phyloP scores from a whole-genome alignment of 2,888 invertebrate genomes.

The Microctonus hyperodae region DNA sequence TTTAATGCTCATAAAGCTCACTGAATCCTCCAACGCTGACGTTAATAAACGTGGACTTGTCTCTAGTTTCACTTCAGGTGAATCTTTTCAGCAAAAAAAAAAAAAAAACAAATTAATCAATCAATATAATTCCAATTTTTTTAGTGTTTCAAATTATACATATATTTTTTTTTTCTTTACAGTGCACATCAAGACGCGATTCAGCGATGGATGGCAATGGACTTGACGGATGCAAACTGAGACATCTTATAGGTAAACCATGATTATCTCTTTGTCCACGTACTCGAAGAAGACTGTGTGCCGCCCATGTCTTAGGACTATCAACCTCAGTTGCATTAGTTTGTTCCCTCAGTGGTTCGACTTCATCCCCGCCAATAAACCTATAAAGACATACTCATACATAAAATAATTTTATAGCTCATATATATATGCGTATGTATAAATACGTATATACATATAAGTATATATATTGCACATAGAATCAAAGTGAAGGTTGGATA shows the following conservation, averaged over 20 bases:
- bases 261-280: constrained; percentile 83
- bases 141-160: background rate
- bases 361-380: constrained; percentile 54
- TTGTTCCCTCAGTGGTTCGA: constrained; percentile 64
- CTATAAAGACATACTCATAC: constrained; percentile 36
- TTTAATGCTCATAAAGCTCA: constrained; percentile 64
- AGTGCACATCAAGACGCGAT: constrained; percentile 84
- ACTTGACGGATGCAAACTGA: constrained; percentile 86
- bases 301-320: constrained; percentile 85
- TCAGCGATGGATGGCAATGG: constrained; percentile 74
- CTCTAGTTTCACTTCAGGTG: constrained; percentile 65
- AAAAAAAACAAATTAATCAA: no score
- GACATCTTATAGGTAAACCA: constrained; percentile 79
- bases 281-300: constrained; percentile 82
- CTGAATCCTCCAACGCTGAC: constrained; percentile 65
- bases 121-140: no score
- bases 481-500: constrained; percentile 37
- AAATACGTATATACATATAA: background rate
- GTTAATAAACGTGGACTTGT: constrained; percentile 64
- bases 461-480: background rate
- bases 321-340: constrained; percentile 86
- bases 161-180: constrained; percentile 67
- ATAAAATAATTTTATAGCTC: background rate
- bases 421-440: background rate
- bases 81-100: constrained; percentile 60